These are phyloP conservation scores for Phaedon cochleariae DNA, from an alignment of 2,888 invertebrate genomes.

Conservation along the genomic window DNA sequence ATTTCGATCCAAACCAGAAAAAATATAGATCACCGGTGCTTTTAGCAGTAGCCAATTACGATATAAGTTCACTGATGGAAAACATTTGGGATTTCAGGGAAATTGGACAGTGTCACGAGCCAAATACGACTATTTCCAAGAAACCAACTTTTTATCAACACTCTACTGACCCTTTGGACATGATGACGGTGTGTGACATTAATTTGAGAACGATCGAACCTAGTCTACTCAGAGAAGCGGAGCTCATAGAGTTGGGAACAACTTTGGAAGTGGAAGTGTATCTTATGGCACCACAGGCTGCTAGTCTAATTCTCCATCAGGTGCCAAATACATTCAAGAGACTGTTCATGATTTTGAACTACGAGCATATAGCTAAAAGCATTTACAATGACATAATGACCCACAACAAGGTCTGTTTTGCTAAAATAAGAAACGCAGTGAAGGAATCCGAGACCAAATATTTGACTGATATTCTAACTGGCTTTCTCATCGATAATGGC, in stretches of 20 bases:
- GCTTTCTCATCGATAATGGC: conserved; percentile 49
- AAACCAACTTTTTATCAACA: conserved; percentile 17
- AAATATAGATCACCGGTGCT: conserved; percentile 17
- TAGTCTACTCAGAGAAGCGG: conserved; percentile 24
- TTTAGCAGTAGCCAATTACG: conserved; percentile 43
- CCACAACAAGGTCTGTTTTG: conserved; percentile 38
- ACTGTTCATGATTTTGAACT: conserved; percentile 41
- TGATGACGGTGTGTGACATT: conserved; percentile 34
- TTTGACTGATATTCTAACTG: conserved; percentile 43
- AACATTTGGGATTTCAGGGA: conserved; percentile 63
- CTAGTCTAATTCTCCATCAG: conserved; percentile 40
- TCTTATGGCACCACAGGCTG: conserved; percentile 46
- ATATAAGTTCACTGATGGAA: conserved; percentile 45
- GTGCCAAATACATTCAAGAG: conserved; percentile 44
- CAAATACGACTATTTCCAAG: conserved; percentile 63
- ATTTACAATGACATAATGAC: conserved; percentile 33
- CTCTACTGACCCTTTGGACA: conserved; percentile 1
- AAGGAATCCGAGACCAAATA: neutral
- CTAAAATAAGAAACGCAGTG: neutral
- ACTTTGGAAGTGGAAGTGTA: conserved; percentile 46
- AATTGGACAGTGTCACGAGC: conserved; percentile 77
- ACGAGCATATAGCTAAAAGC: conserved; percentile 29
- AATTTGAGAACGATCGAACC: conserved; percentile 28
- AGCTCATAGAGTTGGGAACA: conserved; percentile 40
- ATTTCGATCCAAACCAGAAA: neutral